phyloP scores from a whole-genome alignment of 2,113 vertebrate genomes.

The zebrafish (Danio rerio) region GRCz12tu NC_133180.1:38285001-38285500 shows the following conservation, averaged over 20 bases:
- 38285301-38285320: background rate
- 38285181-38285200: background rate
- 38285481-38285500: background rate
- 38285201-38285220: background rate
- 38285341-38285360: background rate
- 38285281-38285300: background rate
- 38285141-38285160: slow-evolving; percentile 27
- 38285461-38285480: background rate
- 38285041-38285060: slow-evolving; percentile 8
- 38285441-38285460: background rate
- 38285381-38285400: background rate
- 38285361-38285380: background rate
- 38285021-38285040: slow-evolving; percentile 20
- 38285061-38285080: slow-evolving; percentile 27
- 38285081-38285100: slow-evolving; percentile 38
- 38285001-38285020: slow-evolving; percentile 25
- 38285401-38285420: background rate
- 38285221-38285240: slow-evolving; percentile 6
- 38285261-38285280: background rate
- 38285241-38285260: background rate
- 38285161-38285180: slow-evolving; percentile 1
- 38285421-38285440: background rate
- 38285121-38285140: slow-evolving; percentile 37
- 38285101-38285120: slow-evolving; percentile 21
- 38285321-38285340: background rate